These are phyloP conservation scores for Noctua fimbriata DNA, from an alignment of 2,888 invertebrate genomes.

Conservation along the genomic window DNA sequence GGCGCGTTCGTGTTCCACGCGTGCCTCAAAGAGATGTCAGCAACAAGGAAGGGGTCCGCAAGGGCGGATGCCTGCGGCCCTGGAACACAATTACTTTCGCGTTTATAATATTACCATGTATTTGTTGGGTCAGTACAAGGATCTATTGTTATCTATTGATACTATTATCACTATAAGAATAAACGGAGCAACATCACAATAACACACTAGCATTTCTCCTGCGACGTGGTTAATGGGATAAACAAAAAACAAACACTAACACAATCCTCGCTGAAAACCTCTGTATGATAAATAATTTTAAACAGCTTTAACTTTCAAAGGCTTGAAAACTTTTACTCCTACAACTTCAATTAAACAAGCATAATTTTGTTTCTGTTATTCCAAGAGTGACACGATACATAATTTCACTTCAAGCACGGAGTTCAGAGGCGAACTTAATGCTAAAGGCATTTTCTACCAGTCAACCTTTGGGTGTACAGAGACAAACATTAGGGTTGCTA, in stretches of 20 bases:
- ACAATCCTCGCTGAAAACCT: neutral
- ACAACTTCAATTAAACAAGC: conserved; percentile 15
- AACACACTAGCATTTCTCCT: neutral
- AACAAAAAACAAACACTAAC: neutral
- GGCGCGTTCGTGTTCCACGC: too few relatives aligned
- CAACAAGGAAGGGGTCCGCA: too few relatives aligned
- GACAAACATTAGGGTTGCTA: neutral
- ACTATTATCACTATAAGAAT: neutral
- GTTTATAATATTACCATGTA: neutral
- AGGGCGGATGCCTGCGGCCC: too few relatives aligned
- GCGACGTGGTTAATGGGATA: neutral
- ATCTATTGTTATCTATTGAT: neutral
- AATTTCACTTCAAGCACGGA: neutral
- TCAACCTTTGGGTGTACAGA: neutral
- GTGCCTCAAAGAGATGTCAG: too few relatives aligned
- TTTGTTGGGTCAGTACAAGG: neutral
- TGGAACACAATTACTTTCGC: neutral
- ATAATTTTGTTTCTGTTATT: conserved; percentile 19
- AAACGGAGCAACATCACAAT: neutral
- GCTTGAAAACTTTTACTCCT: conserved; percentile 4
- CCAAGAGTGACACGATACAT: neutral
- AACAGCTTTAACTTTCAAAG: conserved; percentile 12
- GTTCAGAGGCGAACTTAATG: neutral
- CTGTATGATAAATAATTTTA: conserved; percentile 12
- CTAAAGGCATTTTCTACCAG: neutral